phyloP scores from a whole-genome alignment of 2,888 invertebrate species.

The Agrochola lychnidis region DNA sequence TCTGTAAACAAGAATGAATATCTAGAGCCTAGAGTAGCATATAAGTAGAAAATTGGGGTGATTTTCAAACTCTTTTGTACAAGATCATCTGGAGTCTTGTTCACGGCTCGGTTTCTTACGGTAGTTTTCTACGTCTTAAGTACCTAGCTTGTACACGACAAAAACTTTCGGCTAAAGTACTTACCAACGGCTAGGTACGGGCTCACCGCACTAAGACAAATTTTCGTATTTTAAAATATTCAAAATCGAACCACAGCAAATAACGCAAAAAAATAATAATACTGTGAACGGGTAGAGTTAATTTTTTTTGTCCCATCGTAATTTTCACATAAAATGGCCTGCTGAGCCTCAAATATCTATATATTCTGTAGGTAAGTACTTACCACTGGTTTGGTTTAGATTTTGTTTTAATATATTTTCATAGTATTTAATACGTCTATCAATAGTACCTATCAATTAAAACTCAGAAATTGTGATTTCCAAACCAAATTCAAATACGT shows the following conservation, averaged over 20 bases:
- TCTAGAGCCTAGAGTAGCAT: no score
- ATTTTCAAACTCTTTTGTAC: background rate
- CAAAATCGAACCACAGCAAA: background rate
- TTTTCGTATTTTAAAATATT: background rate
- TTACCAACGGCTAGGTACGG: background rate
- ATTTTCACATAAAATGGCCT: background rate
- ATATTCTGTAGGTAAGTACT: background rate
- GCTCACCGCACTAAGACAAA: background rate
- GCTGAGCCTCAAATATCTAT: background rate
- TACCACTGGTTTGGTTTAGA: background rate
- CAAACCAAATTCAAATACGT: background rate
- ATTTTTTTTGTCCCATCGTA: no score
- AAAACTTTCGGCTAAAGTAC: background rate
- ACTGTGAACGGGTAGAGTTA: no score
- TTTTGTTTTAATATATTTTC: background rate
- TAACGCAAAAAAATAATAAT: background rate
- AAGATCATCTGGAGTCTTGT: background rate
- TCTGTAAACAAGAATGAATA: slow-evolving; percentile 59
- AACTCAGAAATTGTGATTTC: background rate
- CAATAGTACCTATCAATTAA: background rate
- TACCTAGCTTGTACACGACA: no score
- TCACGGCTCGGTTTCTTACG: background rate
- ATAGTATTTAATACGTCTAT: background rate
- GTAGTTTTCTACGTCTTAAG: no score
- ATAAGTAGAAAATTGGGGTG: background rate